Base-by-base conservation (phyloP, 2,113 vertebrate genomes). In the Malurus alboscapulatus region DNA sequence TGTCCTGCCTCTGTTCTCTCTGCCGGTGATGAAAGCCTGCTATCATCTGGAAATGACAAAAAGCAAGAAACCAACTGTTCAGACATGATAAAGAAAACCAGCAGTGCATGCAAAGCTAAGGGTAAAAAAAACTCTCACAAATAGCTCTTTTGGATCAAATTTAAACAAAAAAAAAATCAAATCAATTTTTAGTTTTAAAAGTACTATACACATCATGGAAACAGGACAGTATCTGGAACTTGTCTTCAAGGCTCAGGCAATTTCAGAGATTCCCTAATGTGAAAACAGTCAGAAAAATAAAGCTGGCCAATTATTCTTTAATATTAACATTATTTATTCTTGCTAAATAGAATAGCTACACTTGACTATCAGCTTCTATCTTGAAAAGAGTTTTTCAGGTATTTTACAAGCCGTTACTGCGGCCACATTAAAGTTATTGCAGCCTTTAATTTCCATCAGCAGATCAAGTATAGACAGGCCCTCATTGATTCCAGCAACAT, bases 1-100 rank as follows among this genome's bases (percentile, higher is more conserved):
- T 97, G 97, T 14, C 94, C 96, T 34, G 93, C 96, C 36, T 99
- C 98, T 51, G 97, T 51, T 95, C 98, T 98, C 93, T 99, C 99
- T 78, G 97, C 62, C 0, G 94, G 32, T 10, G 98, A 97, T 18
- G 96, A 96, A 95, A 98, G 95, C 48, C 98, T 98, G 42, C 96
- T 97, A 84, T 99, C 98, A 96, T 98, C 98, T 97, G 63, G 34
- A 91, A 44, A 14, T 24, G 22, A 92, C 25, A 98, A 80, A 88
- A 95, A 87, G 91, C 38, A 84, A 83, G 63, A 96, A 91, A 63
- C 0, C 47, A 88, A 32, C 17, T 32, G 30, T 53, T 92, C 66
- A 88, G 53, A 71, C 61, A 47, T 9, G 40, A 74, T 47, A 40
- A 77, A 87, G 61, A 94, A 61, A 90, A 30, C 4, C 54, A 51